A percentile compares a stretch with the other conserved stretches of the same genome.
These are phyloP conservation scores for Pachypanchax playfairii DNA, from an alignment of 2,113 vertebrate genomes.

Conservation along the genomic window DNA sequence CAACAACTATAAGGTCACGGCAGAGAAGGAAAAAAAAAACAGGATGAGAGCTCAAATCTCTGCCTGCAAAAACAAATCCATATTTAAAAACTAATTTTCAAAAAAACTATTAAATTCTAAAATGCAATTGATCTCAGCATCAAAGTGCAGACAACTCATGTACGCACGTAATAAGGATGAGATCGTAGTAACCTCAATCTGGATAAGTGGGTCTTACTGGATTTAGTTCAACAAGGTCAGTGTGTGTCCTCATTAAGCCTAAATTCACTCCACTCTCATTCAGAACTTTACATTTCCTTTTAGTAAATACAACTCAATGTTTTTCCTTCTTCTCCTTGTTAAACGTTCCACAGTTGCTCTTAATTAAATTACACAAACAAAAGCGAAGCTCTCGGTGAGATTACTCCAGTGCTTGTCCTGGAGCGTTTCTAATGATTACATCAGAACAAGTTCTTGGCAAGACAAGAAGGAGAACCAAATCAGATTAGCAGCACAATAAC, in stretches of 20 bases:
- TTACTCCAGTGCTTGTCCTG: constrained; percentile 2
- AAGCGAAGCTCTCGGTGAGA: not conserved
- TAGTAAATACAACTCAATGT: not conserved
- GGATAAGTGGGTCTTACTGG: constrained; percentile 61
- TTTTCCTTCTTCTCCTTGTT: not conserved
- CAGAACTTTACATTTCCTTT: constrained; percentile 7
- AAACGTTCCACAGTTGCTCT: not conserved
- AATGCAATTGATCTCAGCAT: constrained; percentile 16
- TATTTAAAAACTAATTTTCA: not conserved
- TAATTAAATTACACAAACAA: not conserved
- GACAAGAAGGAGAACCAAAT: constrained; percentile 12
- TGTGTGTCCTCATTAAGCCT: constrained; percentile 33
- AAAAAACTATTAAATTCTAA: not conserved
- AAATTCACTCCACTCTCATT: constrained; percentile 25
- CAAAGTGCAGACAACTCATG: constrained; percentile 23
- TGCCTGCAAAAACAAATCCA: not conserved
- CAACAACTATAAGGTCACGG: constrained; percentile 19
- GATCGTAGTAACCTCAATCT: constrained; percentile 41
- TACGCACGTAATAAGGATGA: constrained; percentile 37
- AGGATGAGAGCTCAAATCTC: too few species aligned
- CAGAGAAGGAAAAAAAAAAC: not conserved
- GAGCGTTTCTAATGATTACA: constrained; percentile 40
- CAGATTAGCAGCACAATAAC: constrained; percentile 41
- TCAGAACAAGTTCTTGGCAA: constrained; percentile 25
- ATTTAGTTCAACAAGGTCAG: constrained; percentile 57